Conservation (phyloP, 1,140 invertebrate genomes). For the Spodoptera litura region DNA sequence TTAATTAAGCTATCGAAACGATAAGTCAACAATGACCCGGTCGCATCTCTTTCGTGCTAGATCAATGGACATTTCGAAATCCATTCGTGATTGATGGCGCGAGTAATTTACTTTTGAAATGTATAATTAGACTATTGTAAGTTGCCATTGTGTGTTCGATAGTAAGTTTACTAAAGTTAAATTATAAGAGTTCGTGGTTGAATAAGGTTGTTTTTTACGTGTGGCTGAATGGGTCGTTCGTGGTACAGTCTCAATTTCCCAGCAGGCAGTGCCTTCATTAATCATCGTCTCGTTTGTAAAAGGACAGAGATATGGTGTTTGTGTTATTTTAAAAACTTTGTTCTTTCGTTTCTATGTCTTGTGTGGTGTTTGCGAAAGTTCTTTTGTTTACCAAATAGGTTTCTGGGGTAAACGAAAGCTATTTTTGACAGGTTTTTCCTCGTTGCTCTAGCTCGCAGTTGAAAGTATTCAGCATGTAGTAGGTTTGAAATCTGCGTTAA, state of each 20-base stretch:
- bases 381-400: conserved; percentile 1
- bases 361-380: conserved; percentile 40
- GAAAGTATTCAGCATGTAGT: too few species aligned
- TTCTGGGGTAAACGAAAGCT: neutral
- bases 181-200: conserved; percentile 57
- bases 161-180: conserved; percentile 64
- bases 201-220: conserved; percentile 55
- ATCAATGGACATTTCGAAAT: conserved; percentile 53
- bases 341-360: neutral
- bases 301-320: conserved; percentile 58
- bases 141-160: conserved; percentile 62
- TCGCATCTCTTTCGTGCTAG: conserved; percentile 23
- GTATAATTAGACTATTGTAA: conserved; percentile 74
- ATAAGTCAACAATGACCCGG: conserved; percentile 41
- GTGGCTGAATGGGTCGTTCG: conserved; percentile 55
- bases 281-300: conserved; percentile 75
- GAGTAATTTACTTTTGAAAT: conserved; percentile 62
- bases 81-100: conserved; percentile 65
- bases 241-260: conserved; percentile 66
- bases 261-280: conserved; percentile 66
- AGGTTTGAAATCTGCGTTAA: too few species aligned
- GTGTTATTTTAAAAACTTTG: conserved; percentile 34
- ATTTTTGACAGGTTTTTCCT: too few species aligned
- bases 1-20: conserved; percentile 42
- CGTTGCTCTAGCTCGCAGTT: too few species aligned